Conservation (phyloP, 2,113 vertebrate species). For the Myiagra hebetior region DNA sequence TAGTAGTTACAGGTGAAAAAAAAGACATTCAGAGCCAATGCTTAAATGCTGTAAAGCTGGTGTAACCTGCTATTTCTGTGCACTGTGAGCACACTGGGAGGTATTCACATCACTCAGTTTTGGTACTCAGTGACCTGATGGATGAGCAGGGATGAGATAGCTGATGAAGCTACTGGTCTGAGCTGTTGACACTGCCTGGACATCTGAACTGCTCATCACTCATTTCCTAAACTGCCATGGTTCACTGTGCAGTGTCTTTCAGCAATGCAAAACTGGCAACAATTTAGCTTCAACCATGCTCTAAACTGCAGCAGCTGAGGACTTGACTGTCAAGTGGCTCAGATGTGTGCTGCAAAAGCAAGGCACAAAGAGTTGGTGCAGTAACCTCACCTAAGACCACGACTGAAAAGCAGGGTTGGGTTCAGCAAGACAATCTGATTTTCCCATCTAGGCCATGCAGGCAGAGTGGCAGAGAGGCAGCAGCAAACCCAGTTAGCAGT, state of each 20-base stretch:
- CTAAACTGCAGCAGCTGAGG: background rate
- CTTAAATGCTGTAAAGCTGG: conserved; percentile 2
- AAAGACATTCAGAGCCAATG: background rate
- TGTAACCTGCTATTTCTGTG: background rate
- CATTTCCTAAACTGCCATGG: background rate
- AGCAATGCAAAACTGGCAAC: background rate
- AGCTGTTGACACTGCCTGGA: background rate
- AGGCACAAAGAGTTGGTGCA: background rate
- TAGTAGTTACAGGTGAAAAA: background rate
- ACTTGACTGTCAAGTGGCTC: background rate
- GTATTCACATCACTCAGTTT: background rate
- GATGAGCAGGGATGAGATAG: background rate
- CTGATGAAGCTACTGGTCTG: background rate
- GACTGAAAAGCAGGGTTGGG: background rate
- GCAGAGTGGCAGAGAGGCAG: background rate
- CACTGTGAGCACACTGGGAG: background rate
- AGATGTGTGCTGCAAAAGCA: background rate
- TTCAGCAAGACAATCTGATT: background rate
- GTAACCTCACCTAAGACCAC: background rate
- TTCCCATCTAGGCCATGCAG: background rate
- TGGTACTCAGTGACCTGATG: background rate
- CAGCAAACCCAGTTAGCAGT: background rate
- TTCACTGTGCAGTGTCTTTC: background rate
- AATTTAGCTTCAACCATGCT: background rate
- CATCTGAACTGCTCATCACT: background rate